These are phyloP conservation scores for Thunnus thynnus DNA, from an alignment of 2,113 vertebrate genomes.

Conservation along the genomic window DNA sequence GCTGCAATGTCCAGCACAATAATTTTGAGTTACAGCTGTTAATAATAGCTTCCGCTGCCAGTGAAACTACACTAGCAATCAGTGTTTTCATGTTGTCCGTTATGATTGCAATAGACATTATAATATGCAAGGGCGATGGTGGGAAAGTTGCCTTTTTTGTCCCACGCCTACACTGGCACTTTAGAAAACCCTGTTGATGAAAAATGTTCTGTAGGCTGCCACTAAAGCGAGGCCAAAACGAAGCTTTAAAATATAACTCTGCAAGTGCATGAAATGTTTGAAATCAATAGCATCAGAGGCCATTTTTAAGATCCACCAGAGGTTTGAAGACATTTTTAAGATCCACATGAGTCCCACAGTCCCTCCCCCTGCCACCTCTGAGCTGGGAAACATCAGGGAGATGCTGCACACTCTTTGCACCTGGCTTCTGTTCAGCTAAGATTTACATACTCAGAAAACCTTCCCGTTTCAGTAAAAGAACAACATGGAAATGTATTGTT, in stretches of 20 bases:
- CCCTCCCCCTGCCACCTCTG: too few relatives aligned
- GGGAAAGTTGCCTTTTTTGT: conserved; percentile 40
- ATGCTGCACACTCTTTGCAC: too few relatives aligned
- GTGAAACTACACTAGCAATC: conserved; percentile 38
- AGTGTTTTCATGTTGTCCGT: conserved; percentile 9
- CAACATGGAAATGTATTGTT: too few relatives aligned
- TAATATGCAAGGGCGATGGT: conserved; percentile 28
- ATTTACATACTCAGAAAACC: too few relatives aligned
- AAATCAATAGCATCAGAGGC: conserved; percentile 29
- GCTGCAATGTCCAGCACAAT: conserved; percentile 25
- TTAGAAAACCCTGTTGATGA: conserved; percentile 43
- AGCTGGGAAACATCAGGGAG: too few relatives aligned
- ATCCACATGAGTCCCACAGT: background rate
- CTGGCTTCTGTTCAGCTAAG: too few relatives aligned
- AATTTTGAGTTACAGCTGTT: conserved; percentile 34
- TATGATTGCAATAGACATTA: conserved; percentile 35
- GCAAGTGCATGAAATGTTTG: conserved; percentile 25
- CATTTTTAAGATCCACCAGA: conserved; percentile 44
- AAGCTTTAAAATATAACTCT: conserved; percentile 18
- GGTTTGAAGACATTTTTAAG: conserved; percentile 25
- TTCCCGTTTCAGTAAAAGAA: too few relatives aligned
- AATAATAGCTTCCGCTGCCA: conserved; percentile 48
- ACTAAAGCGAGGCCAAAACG: conserved; percentile 32
- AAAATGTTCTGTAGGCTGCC: conserved; percentile 34
- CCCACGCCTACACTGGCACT: conserved; percentile 47